Percentiles rank a stretch among this genome's conserved stretches.
These are phyloP conservation scores for Acanthoscelides obtectus DNA, from an alignment of 2,888 invertebrate genomes.

Conservation along the genomic window DNA sequence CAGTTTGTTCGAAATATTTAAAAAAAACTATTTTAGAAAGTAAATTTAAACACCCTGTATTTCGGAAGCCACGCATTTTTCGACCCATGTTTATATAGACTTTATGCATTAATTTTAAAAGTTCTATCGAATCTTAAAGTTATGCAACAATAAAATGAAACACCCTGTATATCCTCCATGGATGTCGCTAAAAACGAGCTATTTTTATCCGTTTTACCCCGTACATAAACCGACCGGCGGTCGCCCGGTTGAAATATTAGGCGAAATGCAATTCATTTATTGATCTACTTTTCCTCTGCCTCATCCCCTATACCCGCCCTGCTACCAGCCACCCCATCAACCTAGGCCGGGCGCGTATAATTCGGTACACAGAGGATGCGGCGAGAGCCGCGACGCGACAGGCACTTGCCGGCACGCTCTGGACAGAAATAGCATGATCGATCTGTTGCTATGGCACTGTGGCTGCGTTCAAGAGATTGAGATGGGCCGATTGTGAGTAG, in stretches of 20 bases:
- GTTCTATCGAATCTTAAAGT: too few species aligned
- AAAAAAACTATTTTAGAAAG: too few species aligned
- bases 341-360: slow-evolving; percentile 4
- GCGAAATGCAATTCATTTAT: slow-evolving; percentile 47
- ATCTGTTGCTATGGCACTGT: too few species aligned
- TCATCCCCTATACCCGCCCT: neutral
- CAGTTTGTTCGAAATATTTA: too few species aligned
- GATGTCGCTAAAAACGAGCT: too few species aligned
- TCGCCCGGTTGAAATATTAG: slow-evolving; percentile 37
- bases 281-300: slow-evolving; percentile 43
- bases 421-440: neutral
- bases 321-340: neutral
- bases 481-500: neutral
- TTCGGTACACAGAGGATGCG: neutral
- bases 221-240: neutral
- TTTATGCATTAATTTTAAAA: too few species aligned
- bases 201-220: neutral
- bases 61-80: too few species aligned
- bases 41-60: too few species aligned
- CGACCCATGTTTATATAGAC: too few species aligned
- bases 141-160: too few species aligned
- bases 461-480: neutral
- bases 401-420: neutral
- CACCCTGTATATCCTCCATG: too few species aligned
- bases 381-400: neutral